A percentile compares a stretch with the other conserved stretches of the same genome.
Conservation (phyloP, 1,140 invertebrate genomes). For the Trichonephila clavipes region DNA sequence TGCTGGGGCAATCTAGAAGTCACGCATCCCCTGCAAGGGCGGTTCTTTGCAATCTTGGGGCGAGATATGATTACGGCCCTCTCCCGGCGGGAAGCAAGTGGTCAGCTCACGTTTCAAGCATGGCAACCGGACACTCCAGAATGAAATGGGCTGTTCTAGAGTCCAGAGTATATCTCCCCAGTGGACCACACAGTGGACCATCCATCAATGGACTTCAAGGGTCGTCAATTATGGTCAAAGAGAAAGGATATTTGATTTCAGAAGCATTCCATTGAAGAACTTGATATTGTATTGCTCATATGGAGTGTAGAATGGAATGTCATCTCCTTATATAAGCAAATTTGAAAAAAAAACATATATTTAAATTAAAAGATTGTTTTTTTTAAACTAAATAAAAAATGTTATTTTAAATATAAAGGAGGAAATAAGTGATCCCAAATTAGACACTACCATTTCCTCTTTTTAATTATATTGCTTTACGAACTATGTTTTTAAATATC, state of each 20-base stretch:
- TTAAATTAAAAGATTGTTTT: no score
- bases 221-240: not conserved
- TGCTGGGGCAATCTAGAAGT: constrained; percentile 23
- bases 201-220: not conserved
- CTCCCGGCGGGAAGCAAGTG: constrained; percentile 36
- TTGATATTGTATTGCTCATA: no score
- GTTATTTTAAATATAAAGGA: no score
- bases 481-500: no score
- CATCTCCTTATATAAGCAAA: no score
- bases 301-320: no score
- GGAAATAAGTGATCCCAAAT: no score
- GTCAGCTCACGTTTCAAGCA: constrained; percentile 42
- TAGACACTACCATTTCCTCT: no score
- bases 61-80: constrained; percentile 42
- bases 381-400: no score
- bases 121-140: constrained; percentile 29
- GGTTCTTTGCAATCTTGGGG: constrained; percentile 4
- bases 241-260: not conserved
- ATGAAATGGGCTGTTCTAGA: constrained; percentile 13
- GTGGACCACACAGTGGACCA: not conserved
- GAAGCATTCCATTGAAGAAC: not conserved
- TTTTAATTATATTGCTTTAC: no score
- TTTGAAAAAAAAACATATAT: no score
- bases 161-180: not conserved
- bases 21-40: constrained; percentile 3